These are phyloP conservation scores for Whitmania pigra DNA, from an alignment of 1,140 invertebrate genomes.

Conservation along the genomic window DNA sequence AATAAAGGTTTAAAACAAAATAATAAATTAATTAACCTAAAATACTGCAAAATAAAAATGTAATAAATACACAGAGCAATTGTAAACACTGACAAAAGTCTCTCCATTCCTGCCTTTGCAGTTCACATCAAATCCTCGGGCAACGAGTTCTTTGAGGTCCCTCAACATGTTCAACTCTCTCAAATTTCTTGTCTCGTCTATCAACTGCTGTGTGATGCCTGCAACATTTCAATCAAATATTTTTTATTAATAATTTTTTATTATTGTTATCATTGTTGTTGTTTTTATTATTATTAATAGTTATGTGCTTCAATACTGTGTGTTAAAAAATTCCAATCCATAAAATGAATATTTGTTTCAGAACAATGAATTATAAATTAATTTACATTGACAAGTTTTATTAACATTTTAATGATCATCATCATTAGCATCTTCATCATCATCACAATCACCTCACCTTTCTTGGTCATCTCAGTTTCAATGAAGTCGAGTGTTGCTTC, in stretches of 20 bases:
- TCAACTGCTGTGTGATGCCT: conserved; percentile 57
- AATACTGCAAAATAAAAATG: background rate
- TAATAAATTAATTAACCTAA: background rate
- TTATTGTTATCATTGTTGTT: too few species aligned
- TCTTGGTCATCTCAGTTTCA: conserved; percentile 91
- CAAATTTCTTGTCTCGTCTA: conserved; percentile 81
- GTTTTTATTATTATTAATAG: too few species aligned
- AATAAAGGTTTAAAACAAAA: background rate
- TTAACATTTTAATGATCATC: too few species aligned
- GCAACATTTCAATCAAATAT: background rate
- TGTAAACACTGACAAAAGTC: background rate
- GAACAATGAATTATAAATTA: too few species aligned
- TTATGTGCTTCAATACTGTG: too few species aligned
- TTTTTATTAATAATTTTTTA: too few species aligned
- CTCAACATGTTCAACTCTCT: conserved; percentile 81
- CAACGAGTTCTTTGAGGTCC: conserved; percentile 62
- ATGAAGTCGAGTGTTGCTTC: conserved; percentile 90
- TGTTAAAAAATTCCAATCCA: too few species aligned
- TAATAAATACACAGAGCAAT: background rate
- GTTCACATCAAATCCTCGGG: conserved; percentile 65
- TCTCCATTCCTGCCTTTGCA: conserved; percentile 50
- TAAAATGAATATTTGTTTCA: too few species aligned
- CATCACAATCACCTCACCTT: conserved; percentile 54
- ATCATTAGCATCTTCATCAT: too few species aligned
- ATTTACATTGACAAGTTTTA: too few species aligned